Evolutionary conservation across 2,113 vertebrate species (phyloP).

Genomic region (Dipodomys merriami): DNA sequence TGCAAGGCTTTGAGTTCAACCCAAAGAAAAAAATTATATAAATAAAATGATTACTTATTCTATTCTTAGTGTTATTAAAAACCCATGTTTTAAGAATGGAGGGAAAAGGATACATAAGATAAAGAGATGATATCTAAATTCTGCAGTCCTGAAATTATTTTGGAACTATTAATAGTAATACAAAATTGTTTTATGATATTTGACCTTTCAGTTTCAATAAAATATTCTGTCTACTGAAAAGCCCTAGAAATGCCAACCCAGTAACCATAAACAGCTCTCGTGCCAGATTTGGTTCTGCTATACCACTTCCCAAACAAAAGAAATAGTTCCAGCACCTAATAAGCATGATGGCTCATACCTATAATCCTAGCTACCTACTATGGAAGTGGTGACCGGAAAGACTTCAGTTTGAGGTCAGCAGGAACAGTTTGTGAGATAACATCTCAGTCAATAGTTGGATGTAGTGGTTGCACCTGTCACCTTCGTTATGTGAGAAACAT

Average conservation of each 20-base stretch:
- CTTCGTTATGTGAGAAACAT: too few relatives aligned
- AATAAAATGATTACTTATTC: conserved; percentile 29
- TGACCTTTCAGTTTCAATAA: background rate
- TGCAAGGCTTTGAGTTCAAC: too few relatives aligned
- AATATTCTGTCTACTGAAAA: conserved; percentile 20
- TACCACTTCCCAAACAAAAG: background rate
- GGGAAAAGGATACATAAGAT: background rate
- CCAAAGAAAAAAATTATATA: background rate
- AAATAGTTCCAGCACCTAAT: too few relatives aligned
- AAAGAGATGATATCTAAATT: background rate
- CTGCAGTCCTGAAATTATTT: background rate
- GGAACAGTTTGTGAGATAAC: too few relatives aligned
- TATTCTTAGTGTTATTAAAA: conserved; percentile 16
- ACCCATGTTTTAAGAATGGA: background rate
- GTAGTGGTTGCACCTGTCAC: too few relatives aligned
- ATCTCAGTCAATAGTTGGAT: too few relatives aligned
- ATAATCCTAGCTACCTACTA: too few relatives aligned
- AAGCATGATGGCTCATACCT: too few relatives aligned
- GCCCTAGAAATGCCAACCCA: background rate
- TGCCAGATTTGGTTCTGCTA: background rate
- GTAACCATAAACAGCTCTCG: background rate
- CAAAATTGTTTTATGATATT: background rate
- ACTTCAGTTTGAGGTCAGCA: too few relatives aligned
- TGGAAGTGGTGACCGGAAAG: too few relatives aligned
- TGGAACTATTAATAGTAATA: background rate